These are phyloP conservation scores for Oxygymnocypris stewartii DNA, from an alignment of 2,113 vertebrate species.

Conservation along the genomic window DNA sequence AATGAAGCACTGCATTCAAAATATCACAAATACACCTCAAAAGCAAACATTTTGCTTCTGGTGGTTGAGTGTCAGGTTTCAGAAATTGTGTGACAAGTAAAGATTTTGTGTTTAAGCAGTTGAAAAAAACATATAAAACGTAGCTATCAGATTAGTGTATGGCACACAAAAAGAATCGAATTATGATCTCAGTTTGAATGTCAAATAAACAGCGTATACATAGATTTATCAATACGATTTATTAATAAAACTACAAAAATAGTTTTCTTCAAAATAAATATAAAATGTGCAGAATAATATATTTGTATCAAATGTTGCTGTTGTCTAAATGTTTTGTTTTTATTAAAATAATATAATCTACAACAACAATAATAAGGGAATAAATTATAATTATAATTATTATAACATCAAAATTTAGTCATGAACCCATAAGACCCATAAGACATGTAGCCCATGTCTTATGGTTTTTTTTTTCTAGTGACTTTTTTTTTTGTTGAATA, in stretches of 20 bases:
- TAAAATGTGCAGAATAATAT: not conserved
- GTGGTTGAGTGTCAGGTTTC: too few species aligned
- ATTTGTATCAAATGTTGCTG: not conserved
- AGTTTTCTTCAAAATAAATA: not conserved
- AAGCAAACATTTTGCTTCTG: too few species aligned
- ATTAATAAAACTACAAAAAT: not conserved
- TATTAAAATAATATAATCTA: too few species aligned
- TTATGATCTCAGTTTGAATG: not conserved
- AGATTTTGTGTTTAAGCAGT: too few species aligned
- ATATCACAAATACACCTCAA: too few species aligned
- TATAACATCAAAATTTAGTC: not conserved
- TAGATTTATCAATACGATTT: not conserved
- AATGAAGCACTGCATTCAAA: too few species aligned
- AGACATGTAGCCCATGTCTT: not conserved
- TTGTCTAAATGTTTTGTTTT: not conserved
- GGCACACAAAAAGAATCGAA: not conserved
- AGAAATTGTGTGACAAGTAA: too few species aligned
- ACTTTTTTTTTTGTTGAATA: not conserved
- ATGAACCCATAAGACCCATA: too few species aligned
- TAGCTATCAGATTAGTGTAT: not conserved
- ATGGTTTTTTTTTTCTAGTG: too few species aligned
- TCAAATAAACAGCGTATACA: not conserved
- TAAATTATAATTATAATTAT: not conserved
- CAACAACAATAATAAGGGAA: not conserved
- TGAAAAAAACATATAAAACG: not conserved